Evolutionary conservation across 2,113 vertebrate genomes (phyloP).

Genomic region (Polypterus senegalus): DNA sequence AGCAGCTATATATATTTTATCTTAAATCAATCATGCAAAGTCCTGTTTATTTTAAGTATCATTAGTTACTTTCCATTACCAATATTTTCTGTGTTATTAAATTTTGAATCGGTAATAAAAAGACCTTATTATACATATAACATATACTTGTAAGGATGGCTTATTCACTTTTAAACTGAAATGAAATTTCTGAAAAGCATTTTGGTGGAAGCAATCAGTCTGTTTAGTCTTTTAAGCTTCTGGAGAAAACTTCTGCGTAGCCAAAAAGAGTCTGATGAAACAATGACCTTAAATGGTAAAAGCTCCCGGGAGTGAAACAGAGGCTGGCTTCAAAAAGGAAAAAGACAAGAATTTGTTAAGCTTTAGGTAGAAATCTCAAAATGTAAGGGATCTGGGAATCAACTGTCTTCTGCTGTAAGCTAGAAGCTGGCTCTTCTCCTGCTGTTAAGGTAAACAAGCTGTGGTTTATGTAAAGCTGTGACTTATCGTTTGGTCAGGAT

Average conservation of each 20-base stretch:
- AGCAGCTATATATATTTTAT: not conserved
- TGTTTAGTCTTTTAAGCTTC: conserved; percentile 22
- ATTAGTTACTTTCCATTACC: conserved; percentile 11
- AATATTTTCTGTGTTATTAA: conserved; percentile 12
- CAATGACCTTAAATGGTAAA: conserved; percentile 99
- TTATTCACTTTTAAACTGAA: not conserved
- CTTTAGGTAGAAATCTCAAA: conserved; percentile 66
- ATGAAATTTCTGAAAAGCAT: conserved; percentile 33
- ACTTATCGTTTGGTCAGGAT: conserved; percentile 16
- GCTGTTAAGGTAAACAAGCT: conserved; percentile 61
- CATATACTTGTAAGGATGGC: not conserved
- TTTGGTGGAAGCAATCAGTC: conserved; percentile 39
- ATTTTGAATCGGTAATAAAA: conserved; percentile 19
- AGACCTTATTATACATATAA: conserved; percentile 19
- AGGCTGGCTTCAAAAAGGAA: conserved; percentile 72
- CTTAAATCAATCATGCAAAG: conserved; percentile 23
- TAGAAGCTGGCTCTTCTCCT: conserved; percentile 29
- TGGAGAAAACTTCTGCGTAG: conserved; percentile 41
- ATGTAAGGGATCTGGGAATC: conserved; percentile 51
- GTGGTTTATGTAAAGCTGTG: conserved; percentile 8
- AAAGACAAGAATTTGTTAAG: conserved; percentile 55
- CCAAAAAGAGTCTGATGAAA: conserved; percentile 70
- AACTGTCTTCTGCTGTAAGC: conserved; percentile 40
- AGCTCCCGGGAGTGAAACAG: conserved; percentile 95
- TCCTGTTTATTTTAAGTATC: conserved; percentile 19